Percentiles rank a stretch among this genome's conserved stretches.
These are phyloP conservation scores for Steinernema hermaphroditum DNA, from an alignment of 2,888 invertebrate species.

Conservation along the genomic window DNA sequence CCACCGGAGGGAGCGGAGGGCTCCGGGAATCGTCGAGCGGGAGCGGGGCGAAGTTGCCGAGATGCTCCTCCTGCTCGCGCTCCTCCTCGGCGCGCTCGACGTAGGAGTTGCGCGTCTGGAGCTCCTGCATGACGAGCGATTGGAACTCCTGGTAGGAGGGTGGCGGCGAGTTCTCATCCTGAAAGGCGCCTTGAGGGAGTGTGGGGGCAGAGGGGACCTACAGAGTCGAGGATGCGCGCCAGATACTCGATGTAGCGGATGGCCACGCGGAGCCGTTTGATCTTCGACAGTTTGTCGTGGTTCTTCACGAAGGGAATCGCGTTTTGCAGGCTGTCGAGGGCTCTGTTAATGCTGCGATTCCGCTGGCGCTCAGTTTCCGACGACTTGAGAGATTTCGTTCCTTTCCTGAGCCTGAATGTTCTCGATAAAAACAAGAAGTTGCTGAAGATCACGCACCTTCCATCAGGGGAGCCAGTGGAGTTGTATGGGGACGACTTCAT, in stretches of 20 bases:
- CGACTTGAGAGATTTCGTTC: not conserved
- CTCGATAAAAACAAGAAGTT: too few relatives aligned
- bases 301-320: not conserved
- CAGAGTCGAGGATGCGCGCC: not conserved
- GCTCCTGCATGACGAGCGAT: slow-evolving; percentile 11
- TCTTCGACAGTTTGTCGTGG: slow-evolving; percentile 15
- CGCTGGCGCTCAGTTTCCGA: not conserved
- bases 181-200: not conserved
- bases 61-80: too few relatives aligned
- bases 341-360: not conserved
- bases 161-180: not conserved
- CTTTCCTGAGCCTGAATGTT: not conserved
- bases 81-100: slow-evolving; percentile 22
- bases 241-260: slow-evolving; percentile 21
- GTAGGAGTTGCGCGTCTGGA: slow-evolving; percentile 17
- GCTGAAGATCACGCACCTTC: too few relatives aligned
- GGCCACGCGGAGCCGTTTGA: slow-evolving; percentile 1
- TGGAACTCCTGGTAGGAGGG: slow-evolving; percentile 3
- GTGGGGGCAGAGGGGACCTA: not conserved
- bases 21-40: too few relatives aligned
- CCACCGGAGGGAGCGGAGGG: too few relatives aligned
- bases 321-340: not conserved
- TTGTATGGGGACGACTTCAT: too few relatives aligned
- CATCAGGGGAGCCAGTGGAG: too few relatives aligned
- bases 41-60: not conserved